Base-by-base conservation (phyloP, 2,797 vertebrate genomes). In the Botia almorhae region DNA sequence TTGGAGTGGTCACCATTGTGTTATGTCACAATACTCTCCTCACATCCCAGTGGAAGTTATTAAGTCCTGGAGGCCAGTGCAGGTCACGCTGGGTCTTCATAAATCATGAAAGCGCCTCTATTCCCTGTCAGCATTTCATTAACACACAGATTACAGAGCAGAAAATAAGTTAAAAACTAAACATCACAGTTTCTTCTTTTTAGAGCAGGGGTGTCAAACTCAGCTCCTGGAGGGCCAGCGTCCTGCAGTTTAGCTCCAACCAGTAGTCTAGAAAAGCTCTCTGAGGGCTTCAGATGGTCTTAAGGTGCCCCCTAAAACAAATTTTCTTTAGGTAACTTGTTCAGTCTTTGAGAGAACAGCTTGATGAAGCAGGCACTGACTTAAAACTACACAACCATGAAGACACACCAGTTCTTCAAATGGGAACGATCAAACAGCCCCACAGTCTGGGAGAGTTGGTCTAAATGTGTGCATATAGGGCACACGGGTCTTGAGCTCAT, bases 11-110 rank as follows among this genome's bases (percentile, higher is more conserved):
- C n/a, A 0, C 60, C 70, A 73, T 69, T 73, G 58, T 69, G 19
- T 56, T 48, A 7, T 61, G 21, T 21, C 67, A 72, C 69, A 60
- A 33, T 33, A 50, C 23, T 33, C 71, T 56, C 76, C 55, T 29
- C n/a, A 60, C 48, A 74, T 86, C 85, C 83, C 85, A 72, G 2
- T 63, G 84, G 84, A 87, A 53, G 76, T 86, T 50, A 67, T 88
- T 88, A 88, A 87, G 73, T 72, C 71, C 73, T 75, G n/a, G 39
- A 75, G 81, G 69, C 65, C 69, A 76, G 71, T 71, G 84, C 86
- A 85, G 82, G 85, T 84, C 56, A 36, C 60, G 43, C 55, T 68
- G 48, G 69, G 60, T 65, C 81, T 82, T 84, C 10, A 81, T 72
- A 86, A 85, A 88, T 43, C 61, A 69, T 58, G 53, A 78, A 83